Base-by-base conservation (phyloP, 1,140 invertebrate species). In the Glomeris maerens region DNA sequence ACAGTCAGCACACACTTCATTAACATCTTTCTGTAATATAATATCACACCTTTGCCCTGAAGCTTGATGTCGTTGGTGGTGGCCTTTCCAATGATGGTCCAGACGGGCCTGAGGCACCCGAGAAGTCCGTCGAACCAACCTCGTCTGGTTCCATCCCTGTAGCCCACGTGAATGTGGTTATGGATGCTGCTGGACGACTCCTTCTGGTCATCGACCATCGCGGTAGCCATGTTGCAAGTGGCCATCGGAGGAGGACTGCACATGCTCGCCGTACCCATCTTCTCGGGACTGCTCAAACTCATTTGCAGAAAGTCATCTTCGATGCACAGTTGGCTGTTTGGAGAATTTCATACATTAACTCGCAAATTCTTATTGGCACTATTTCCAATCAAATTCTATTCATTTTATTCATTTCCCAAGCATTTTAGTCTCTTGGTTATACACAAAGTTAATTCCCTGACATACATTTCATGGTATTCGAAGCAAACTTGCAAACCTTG, bases 31-130 rank as follows among this genome's bases (percentile, higher is more conserved):
- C 10, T 36, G 17, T 28, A 49, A 44, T 36, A 17, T 1, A 25
- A 26, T 0, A 45, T 21, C 1, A 31, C 27, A 52, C 0, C 14
- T 39, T 52, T 47, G 65, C 66, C 65, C 60, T 67, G 57, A 46
- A 66, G 61, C 66, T 80, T 83, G 54, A 80, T 73, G 66, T 83
- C 80, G 58, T 77, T 74, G 7, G 73, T 70, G 45, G 74, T 70
- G 25, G 80, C 77, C 66, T 89, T 90, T 22, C 83, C 84, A 23
- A 91, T 80, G 53, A 90, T 83, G 20, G 78, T 83, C 69, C 84
- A 78, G 3, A 92, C 79, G 0, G 88, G 87, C 55, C 83, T 73
- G 57, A 93, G 75, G 63, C 88, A 93, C 2, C 85, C 86, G 46
- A 89, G 71, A 39, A 92, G 74, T 0, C 84, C 84, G 55, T 84